A percentile compares a stretch with the other conserved stretches of the same genome.
Conservation (phyloP, 2,888 invertebrate genomes). For the Lordiphosa fenestrarum region DNA sequence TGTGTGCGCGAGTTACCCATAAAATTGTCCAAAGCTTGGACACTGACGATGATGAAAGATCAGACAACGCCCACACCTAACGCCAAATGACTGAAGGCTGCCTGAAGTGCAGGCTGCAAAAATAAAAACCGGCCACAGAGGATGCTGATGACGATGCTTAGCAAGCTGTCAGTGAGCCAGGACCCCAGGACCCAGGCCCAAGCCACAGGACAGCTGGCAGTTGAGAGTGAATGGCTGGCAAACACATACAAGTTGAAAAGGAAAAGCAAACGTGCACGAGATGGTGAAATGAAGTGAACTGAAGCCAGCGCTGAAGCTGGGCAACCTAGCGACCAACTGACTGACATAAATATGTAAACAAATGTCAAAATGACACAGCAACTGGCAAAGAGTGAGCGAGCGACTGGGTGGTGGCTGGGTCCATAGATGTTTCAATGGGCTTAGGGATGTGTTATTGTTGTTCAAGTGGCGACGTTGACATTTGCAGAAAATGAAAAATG, state of each 20-base stretch:
- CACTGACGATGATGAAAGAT: slow-evolving; percentile 68
- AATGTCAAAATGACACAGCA: slow-evolving; percentile 74
- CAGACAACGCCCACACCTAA: slow-evolving; percentile 59
- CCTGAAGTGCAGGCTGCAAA: slow-evolving; percentile 39
- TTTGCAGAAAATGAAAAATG: slow-evolving; percentile 66
- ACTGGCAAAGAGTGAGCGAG: slow-evolving; percentile 22
- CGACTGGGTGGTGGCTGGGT: not conserved
- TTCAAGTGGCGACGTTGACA: slow-evolving; percentile 57
- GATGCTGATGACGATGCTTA: slow-evolving; percentile 13
- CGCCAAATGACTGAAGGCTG: slow-evolving; percentile 42
- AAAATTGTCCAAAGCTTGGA: slow-evolving; percentile 48
- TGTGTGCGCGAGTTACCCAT: slow-evolving; percentile 24
- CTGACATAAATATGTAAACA: slow-evolving; percentile 72
- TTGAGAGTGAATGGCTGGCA: slow-evolving; percentile 63
- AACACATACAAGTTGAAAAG: slow-evolving; percentile 31
- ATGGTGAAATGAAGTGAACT: slow-evolving; percentile 40
- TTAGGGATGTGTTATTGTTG: slow-evolving; percentile 48
- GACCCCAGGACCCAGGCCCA: slow-evolving; percentile 13
- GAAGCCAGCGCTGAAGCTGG: slow-evolving; percentile 22
- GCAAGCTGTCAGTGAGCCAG: slow-evolving; percentile 26
- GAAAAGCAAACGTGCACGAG: slow-evolving; percentile 30
- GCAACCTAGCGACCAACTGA: slow-evolving; percentile 60
- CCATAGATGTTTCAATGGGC: slow-evolving; percentile 29
- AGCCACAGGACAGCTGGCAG: slow-evolving; percentile 16
- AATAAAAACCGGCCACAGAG: slow-evolving; percentile 36